Percentiles rank a stretch among this genome's conserved stretches.
phyloP scores from a whole-genome alignment of 1,140 invertebrate species.

The Amphibalanus amphitrite region DNA sequence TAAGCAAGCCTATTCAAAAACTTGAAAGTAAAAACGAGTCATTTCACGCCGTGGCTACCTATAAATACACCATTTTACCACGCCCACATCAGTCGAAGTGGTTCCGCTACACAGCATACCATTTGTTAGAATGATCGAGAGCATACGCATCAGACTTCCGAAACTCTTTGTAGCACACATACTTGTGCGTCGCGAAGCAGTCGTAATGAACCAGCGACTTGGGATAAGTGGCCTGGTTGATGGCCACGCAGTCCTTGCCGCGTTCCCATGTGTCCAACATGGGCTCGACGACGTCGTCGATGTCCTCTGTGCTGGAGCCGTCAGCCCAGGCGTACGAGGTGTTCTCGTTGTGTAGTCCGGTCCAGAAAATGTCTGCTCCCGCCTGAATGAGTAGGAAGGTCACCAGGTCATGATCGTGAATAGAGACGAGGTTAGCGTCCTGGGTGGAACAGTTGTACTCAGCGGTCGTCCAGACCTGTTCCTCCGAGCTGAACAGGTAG shows the following conservation, averaged over 20 bases:
- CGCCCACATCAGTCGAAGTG: no score
- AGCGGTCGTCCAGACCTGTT: neutral
- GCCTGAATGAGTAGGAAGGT: neutral
- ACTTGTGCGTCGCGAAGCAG: neutral
- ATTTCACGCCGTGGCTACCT: no score
- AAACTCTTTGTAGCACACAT: neutral
- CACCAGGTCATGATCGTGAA: neutral
- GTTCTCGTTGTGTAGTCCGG: neutral
- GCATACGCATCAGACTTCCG: no score
- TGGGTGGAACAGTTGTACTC: neutral
- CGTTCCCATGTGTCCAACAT: neutral
- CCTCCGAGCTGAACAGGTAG: neutral
- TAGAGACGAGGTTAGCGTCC: neutral
- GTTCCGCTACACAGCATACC: no score
- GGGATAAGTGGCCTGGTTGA: neutral
- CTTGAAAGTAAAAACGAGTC: no score
- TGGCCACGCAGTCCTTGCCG: neutral
- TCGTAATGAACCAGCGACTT: neutral
- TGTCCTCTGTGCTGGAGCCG: neutral
- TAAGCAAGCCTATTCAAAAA: no score
- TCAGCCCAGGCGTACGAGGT: neutral
- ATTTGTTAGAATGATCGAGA: no score
- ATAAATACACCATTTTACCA: no score
- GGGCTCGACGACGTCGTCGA: neutral
- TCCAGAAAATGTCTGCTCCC: neutral